Percentiles rank a stretch among this genome's conserved stretches.
Conservation (phyloP, 2,113 vertebrate genomes). For the Toxotes chatareus region DNA sequence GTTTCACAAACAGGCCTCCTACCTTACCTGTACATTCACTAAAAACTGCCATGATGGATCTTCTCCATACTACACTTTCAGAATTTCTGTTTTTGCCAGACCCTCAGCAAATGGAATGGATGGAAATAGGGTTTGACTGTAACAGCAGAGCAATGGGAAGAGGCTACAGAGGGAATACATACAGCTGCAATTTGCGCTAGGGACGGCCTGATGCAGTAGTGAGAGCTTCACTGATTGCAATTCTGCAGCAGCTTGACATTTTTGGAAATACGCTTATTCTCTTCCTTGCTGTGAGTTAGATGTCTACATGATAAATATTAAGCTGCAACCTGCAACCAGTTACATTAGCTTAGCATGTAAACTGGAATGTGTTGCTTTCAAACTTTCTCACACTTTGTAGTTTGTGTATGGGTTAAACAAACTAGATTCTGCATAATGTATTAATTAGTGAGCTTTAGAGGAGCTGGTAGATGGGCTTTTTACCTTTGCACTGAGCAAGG, state of each 20-base stretch:
- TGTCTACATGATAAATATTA: not conserved
- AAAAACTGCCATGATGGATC: not conserved
- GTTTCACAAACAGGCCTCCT: constrained; percentile 27
- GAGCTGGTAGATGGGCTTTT: not conserved
- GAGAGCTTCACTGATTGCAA: not conserved
- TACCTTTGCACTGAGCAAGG: not conserved
- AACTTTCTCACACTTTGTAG: not conserved
- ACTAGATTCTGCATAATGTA: not conserved
- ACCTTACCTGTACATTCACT: constrained; percentile 13
- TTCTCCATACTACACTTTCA: not conserved
- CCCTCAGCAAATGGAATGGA: not conserved
- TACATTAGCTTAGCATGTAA: not conserved
- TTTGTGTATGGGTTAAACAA: not conserved
- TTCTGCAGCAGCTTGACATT: not conserved
- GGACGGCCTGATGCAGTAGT: not conserved
- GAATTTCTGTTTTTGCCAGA: constrained; percentile 24
- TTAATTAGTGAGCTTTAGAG: not conserved
- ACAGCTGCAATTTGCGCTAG: not conserved
- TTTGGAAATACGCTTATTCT: not conserved
- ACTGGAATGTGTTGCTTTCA: not conserved
- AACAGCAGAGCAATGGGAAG: not conserved
- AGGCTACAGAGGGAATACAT: not conserved
- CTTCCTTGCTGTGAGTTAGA: not conserved
- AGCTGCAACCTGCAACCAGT: not conserved
- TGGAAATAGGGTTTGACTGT: not conserved